Conservation (phyloP, 2,113 vertebrate genomes). For the Oncorhynchus kisutch region DNA sequence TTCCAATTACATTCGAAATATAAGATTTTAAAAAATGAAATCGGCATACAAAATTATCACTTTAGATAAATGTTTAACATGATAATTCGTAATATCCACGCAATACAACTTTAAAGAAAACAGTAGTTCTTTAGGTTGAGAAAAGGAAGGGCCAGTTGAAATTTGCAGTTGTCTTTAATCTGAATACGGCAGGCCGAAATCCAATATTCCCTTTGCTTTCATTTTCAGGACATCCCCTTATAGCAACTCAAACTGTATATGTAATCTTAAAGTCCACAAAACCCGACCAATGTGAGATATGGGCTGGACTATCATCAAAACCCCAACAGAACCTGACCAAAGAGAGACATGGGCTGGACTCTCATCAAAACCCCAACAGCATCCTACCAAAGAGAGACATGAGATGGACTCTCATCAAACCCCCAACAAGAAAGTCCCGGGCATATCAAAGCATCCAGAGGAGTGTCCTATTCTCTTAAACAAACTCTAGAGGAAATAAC, state of each 20-base stretch:
- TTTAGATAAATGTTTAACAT: neutral
- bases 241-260: slow-evolving; percentile 31
- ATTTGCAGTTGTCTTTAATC: slow-evolving; percentile 2
- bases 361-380: slow-evolving; percentile 34
- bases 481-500: slow-evolving; percentile 21
- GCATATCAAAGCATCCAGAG: slow-evolving; percentile 36
- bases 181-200: slow-evolving; percentile 6
- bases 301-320: slow-evolving; percentile 33
- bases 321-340: slow-evolving; percentile 24
- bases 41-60: no score
- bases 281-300: slow-evolving; percentile 30
- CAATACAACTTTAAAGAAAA: neutral
- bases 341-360: slow-evolving; percentile 30
- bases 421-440: slow-evolving; percentile 29
- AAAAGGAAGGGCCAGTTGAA: neutral
- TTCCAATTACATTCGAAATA: no score
- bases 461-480: slow-evolving; percentile 38
- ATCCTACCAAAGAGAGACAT: slow-evolving; percentile 26
- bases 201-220: slow-evolving; percentile 27
- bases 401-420: slow-evolving; percentile 32
- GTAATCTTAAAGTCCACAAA: slow-evolving; percentile 23
- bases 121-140: neutral
- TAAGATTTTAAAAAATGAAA: no score
- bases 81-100: neutral
- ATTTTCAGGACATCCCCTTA: slow-evolving; percentile 21